Conservation (phyloP, 2,888 invertebrate species). For the Willowsia nigromaculata region DNA sequence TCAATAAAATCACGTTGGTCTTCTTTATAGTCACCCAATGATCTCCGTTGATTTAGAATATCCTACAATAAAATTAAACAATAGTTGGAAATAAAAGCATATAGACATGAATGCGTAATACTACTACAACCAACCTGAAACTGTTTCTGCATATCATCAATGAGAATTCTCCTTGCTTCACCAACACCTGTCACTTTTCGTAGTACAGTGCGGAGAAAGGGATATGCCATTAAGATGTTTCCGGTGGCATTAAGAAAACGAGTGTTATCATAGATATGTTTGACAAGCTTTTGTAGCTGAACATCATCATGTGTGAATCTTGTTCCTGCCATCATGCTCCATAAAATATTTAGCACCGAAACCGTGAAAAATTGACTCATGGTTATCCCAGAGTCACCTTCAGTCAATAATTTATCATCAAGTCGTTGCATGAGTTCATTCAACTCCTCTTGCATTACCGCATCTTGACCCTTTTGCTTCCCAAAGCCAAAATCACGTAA, state of each 20-base stretch:
- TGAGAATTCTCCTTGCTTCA: conserved; percentile 34
- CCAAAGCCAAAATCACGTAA: conserved; percentile 78
- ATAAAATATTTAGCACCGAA: conserved; percentile 76
- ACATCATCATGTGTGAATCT: conserved; percentile 74
- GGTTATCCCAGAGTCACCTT: conserved; percentile 39
- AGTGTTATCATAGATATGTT: conserved; percentile 69
- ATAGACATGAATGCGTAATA: too few relatives aligned
- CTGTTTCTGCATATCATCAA: conserved; percentile 58
- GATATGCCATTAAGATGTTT: conserved; percentile 73
- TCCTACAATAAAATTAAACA: conserved; percentile 59
- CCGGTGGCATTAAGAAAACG: conserved; percentile 59
- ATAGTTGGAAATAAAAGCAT: too few relatives aligned
- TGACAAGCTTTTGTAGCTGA: conserved; percentile 67
- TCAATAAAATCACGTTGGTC: conserved; percentile 76
- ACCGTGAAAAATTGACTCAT: conserved; percentile 75
- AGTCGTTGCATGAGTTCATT: conserved; percentile 70
- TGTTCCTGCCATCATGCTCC: conserved; percentile 77
- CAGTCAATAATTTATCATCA: conserved; percentile 18
- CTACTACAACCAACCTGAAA: too few relatives aligned
- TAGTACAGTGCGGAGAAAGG: conserved; percentile 61
- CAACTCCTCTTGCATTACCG: conserved; percentile 76
- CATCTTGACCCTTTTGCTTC: conserved; percentile 74
- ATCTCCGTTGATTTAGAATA: conserved; percentile 66
- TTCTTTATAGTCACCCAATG: conserved; percentile 67
- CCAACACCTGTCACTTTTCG: conserved; percentile 63